Evolutionary conservation across 2,888 invertebrate genomes (phyloP), one percentile per base, ranked within the genome.

Genomic region (Coremacera marginata): DNA sequence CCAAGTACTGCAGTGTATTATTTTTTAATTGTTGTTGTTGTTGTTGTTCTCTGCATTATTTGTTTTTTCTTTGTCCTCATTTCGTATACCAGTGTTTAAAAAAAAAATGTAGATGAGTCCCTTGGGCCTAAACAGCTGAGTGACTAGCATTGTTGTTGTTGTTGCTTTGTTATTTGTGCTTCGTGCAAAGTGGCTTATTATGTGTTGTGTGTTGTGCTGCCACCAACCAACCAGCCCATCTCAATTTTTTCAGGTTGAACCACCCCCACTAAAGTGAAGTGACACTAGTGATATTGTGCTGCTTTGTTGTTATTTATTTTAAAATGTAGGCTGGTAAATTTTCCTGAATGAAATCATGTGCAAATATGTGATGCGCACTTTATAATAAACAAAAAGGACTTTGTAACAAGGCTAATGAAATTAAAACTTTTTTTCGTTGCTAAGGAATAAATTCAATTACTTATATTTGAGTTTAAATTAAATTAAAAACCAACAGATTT

Each of bases 241-340:
- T 44, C 1, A 1, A 22, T 11, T 60, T 60, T 60, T 60, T 9
- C 60, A 60, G 60, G 25, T 44, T 44, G 14, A 14, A 11, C 44
- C 14, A 44, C 11, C 3, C 5, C 5, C 11, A 44, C 60, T 27
- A 27, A 22, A 60, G 27, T 60, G 27, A 60, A 60, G 27, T 60
- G 60, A 60, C 60, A 27, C 60, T 22, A 14, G 60, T 60, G 60
- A 60, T 25, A 60, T 60, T 60, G 14, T 60, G 25, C 60, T 44
- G 60, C 60, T 60, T 60, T 60, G 60, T 60, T 60, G 25, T 60
- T 44, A 44, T 44, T 44, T 44, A 14, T 44, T 44, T 44, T 44
- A 44, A 11, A 44, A 44, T 44, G 44, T 44, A 44, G 11, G 60
- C 60, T 60, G 27, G 22, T 25, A 60, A 60, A 25, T 22, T 60